These are phyloP conservation scores for Phodopus roborovskii DNA, from an alignment of 2,113 vertebrate species.

Conservation along the genomic window DNA sequence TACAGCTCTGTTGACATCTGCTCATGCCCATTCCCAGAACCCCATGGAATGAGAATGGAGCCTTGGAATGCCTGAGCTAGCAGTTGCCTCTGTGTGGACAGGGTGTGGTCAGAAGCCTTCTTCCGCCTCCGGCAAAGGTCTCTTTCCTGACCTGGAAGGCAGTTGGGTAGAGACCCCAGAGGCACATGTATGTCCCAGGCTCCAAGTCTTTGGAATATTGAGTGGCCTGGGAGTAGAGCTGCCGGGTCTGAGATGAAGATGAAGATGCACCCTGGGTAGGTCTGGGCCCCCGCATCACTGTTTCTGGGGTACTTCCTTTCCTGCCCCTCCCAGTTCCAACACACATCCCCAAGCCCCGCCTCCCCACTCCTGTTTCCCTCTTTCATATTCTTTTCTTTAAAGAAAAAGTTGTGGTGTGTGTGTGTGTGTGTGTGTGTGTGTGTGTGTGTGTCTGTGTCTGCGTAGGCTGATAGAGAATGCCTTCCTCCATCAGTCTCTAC, in stretches of 20 bases:
- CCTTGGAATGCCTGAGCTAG: too few species aligned
- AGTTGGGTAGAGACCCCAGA: not conserved
- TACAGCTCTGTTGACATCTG: too few species aligned
- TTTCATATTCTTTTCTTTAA: not conserved
- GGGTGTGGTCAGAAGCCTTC: not conserved
- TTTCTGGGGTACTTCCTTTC: not conserved
- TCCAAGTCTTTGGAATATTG: not conserved
- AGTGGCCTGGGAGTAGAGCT: not conserved
- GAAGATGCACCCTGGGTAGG: not conserved
- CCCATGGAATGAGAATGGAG: not conserved
- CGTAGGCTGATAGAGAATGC: too few species aligned
- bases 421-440: not conserved
- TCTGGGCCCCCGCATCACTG: too few species aligned
- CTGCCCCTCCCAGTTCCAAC: not conserved
- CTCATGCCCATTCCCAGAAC: not conserved
- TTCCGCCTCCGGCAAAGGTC: not conserved
- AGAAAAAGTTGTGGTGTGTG: not conserved
- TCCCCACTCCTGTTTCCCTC: not conserved
- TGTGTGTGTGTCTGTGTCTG: not conserved
- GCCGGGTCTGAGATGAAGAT: not conserved
- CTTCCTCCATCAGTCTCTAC: not conserved
- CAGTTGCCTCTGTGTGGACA: rapidly evolving
- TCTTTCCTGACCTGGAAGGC: not conserved
- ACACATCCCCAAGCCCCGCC: not conserved
- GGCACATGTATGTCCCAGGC: not conserved